These are phyloP conservation scores for Anneissia japonica DNA, from an alignment of 35 echinoderm and acorn worm genomes.

Conservation along the genomic window DNA sequence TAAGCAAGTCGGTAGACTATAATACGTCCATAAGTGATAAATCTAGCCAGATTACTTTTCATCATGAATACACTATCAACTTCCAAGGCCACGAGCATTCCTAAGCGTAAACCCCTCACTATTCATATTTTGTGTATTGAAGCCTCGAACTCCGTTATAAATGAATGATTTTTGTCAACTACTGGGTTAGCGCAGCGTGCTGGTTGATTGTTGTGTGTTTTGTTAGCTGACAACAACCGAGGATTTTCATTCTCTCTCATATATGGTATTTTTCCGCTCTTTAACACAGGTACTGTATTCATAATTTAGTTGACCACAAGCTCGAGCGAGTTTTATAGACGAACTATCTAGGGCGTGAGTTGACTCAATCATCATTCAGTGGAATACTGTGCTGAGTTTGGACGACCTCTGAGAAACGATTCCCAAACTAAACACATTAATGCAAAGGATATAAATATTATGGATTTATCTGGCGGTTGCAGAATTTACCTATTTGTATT, in stretches of 20 bases:
- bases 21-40: no score
- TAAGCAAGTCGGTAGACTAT: no score
- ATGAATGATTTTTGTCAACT: neutral
- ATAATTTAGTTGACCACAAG: neutral
- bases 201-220: neutral
- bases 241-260: neutral
- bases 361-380: no score
- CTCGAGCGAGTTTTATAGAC: neutral
- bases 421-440: neutral
- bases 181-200: neutral
- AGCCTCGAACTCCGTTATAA: no score
- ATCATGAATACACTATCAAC: neutral
- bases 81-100: no score
- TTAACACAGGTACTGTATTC: neutral
- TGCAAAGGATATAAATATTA: neutral
- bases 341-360: neutral
- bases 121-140: no score
- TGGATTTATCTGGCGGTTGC: neutral
- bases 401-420: no score
- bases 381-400: neutral
- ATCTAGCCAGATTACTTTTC: neutral
- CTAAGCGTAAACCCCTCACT: no score
- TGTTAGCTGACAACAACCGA: neutral
- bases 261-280: neutral
- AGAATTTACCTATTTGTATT: neutral